Evolutionary conservation across 2,113 vertebrate genomes (phyloP).

Genomic region (Probosciger aterrimus): DNA sequence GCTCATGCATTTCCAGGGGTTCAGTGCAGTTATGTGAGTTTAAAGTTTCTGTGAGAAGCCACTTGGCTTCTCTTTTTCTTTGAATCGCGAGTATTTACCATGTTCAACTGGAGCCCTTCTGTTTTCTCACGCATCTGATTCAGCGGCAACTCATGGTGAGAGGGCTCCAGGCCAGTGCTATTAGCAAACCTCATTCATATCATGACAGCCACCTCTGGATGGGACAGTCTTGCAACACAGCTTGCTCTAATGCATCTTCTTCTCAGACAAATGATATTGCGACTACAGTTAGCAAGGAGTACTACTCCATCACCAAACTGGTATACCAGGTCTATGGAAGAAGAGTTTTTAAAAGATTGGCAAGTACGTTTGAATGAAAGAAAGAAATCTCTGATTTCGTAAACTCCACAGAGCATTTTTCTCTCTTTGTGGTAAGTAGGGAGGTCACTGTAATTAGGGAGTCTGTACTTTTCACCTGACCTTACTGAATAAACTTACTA

Average conservation of each 20-base stretch:
- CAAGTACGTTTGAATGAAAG: neutral
- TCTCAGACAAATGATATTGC: neutral
- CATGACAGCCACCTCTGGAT: neutral
- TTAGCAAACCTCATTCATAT: neutral
- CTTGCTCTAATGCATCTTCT: neutral
- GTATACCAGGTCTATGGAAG: neutral
- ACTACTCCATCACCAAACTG: neutral
- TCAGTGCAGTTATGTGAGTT: neutral
- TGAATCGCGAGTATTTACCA: neutral
- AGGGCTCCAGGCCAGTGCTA: neutral
- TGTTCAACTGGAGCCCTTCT: neutral
- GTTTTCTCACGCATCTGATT: neutral
- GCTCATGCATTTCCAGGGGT: rapidly evolving
- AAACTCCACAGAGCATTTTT: neutral
- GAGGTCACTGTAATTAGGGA: neutral
- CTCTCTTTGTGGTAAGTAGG: neutral
- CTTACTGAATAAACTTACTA: neutral
- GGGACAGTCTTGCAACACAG: neutral
- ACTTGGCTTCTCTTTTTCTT: neutral
- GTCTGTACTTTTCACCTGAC: neutral
- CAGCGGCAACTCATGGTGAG: neutral
- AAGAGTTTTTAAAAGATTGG: neutral
- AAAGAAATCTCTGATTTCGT: neutral
- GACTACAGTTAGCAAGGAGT: neutral
- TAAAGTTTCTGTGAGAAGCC: neutral